Conservation (phyloP, 2,113 vertebrate genomes). For the Climacteris rufus region DNA sequence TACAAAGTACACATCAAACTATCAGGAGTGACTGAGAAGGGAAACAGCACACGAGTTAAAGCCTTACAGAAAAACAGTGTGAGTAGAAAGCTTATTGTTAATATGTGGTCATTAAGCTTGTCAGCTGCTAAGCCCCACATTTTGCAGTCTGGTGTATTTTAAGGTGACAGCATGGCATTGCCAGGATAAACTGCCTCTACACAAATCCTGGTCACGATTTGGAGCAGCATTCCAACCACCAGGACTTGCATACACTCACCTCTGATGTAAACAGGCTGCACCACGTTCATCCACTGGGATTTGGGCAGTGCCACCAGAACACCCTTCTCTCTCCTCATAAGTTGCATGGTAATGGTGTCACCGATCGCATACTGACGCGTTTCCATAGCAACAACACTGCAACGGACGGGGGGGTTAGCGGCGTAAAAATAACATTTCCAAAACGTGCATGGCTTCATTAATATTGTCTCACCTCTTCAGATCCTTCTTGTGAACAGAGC, state of each 20-base stretch:
- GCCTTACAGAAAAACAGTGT: neutral
- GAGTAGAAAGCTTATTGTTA: neutral
- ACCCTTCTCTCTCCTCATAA: slow-evolving; percentile 95
- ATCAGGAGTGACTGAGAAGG: neutral
- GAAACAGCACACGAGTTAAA: neutral
- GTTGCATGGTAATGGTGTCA: slow-evolving; percentile 91
- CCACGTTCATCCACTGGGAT: slow-evolving; percentile 90
- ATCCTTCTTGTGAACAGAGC: slow-evolving; percentile 88
- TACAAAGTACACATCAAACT: neutral
- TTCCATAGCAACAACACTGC: slow-evolving; percentile 93
- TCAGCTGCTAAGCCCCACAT: neutral
- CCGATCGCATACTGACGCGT: slow-evolving; percentile 88
- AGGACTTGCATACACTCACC: slow-evolving; percentile 67
- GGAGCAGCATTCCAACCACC: neutral
- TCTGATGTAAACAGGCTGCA: slow-evolving; percentile 88
- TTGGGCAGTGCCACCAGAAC: slow-evolving; percentile 91
- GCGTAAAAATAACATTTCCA: neutral
- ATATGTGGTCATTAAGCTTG: neutral
- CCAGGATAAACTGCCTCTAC: neutral
- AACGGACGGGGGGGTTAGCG: neutral
- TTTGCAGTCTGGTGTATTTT: neutral
- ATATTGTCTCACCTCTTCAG: slow-evolving; percentile 85
- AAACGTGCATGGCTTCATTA: neutral
- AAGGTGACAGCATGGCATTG: neutral
- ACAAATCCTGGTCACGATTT: neutral